Base-by-base conservation (phyloP, 2,113 vertebrate species). In the Phrynocephalus versicolor region DNA sequence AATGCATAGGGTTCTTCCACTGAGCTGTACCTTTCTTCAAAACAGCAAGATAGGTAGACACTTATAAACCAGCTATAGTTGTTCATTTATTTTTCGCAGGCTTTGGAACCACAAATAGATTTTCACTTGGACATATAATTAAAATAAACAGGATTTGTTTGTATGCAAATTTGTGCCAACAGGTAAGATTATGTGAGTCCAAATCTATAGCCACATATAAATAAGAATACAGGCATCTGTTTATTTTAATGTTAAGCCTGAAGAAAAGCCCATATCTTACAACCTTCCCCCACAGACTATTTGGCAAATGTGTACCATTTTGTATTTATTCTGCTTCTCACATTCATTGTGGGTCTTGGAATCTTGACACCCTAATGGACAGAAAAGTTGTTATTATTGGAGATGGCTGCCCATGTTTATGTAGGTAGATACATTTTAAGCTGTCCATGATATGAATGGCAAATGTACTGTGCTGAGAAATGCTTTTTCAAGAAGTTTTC, bases 401-500 rank as follows among this genome's bases (percentile, higher is more conserved):
- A 92, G 80, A 90, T 80, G 86, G 80, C 58, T 19, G 4, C 58
- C 45, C 45, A 51, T 51, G 45, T 10, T 51, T 51, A 51, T 10
- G 45, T 51, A 51, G 10, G 45, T 51, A 51, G 5, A 10, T 10
- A 51, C 51, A 76, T 57, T 51, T 76, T 55, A 33, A 76, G 45
- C 1, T 76, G 74, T 35, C 27, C 74, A 76, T n/a, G n/a, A 57
- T 25, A 30, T 30, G 23, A 75, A 51, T 74, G n/a, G 14, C 19
- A 55, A 55, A n/a, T 55, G 30, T 76, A 33, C 74, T 76, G 27
- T 57, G 89, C 87, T 41, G 84, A 80, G 81, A 89, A 37, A 27
- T 85, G 60, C 76, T 90, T 77, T 83, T 92, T 82, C 65, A 86
- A 67, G 79, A 79, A 71, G 90, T 27, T 83, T 58, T 88, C 70